Conservation (phyloP, 2,888 invertebrate genomes). For the Scaptomyza cyrtandrae region DNA sequence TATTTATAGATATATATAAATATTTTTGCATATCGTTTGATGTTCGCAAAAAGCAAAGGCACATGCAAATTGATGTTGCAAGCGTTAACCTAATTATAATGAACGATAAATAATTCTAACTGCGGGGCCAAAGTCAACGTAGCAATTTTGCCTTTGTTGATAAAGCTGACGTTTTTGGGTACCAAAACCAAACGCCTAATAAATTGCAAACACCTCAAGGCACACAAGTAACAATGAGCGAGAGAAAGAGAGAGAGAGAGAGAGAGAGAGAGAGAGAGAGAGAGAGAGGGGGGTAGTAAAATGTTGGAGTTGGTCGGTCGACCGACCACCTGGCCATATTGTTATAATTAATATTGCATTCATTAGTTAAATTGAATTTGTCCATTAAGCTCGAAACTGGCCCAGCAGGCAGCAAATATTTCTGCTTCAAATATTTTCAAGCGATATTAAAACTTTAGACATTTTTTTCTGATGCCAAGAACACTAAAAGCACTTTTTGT, state of each 20-base stretch:
- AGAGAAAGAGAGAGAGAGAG: neutral
- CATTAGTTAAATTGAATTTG: conserved; percentile 56
- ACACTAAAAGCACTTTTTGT: conserved; percentile 44
- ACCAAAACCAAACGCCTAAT: conserved; percentile 6
- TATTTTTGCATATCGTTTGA: neutral
- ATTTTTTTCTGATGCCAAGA: conserved; percentile 17
- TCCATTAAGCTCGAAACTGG: neutral
- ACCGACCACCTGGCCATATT: conserved; percentile 21
- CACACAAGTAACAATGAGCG: conserved; percentile 1
- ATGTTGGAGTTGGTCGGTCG: neutral
- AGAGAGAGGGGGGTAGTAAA: no score
- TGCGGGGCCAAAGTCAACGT: conserved; percentile 5
- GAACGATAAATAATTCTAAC: conserved; percentile 13
- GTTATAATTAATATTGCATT: conserved; percentile 62
- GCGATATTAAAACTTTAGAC: conserved; percentile 30
- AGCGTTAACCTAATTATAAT: conserved; percentile 33
- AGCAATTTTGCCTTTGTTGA: conserved; percentile 27
- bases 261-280: neutral
- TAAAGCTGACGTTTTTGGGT: conserved; percentile 22
- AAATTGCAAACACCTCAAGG: conserved; percentile 29
- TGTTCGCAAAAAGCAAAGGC: neutral
- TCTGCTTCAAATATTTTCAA: conserved; percentile 49
- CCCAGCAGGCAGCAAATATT: neutral
- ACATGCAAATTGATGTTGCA: conserved; percentile 6
- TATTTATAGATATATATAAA: neutral